These are phyloP conservation scores for Drosophila kohkoa DNA, from an alignment of 1,140 invertebrate species.

Conservation along the genomic window DNA sequence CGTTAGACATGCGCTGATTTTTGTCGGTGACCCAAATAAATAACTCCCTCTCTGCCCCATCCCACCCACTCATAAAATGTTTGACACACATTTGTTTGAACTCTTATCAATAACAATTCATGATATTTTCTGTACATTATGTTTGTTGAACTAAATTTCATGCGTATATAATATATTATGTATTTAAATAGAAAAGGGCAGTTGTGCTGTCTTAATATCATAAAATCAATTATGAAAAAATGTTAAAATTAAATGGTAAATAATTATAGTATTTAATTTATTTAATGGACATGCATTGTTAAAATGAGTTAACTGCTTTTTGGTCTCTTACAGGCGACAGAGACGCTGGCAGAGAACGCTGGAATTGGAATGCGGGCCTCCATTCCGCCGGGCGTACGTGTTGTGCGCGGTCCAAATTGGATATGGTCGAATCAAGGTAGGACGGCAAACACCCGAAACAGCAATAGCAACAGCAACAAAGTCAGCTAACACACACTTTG, in stretches of 20 bases:
- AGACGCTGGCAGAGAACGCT: conserved; percentile 43
- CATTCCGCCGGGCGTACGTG: conserved; percentile 88
- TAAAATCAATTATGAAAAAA: too few relatives aligned
- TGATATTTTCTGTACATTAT: too few relatives aligned
- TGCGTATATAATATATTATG: too few relatives aligned
- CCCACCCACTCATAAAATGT: not conserved
- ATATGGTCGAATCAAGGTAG: conserved; percentile 90
- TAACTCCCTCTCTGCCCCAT: not conserved
- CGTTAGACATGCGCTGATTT: conserved; percentile 73
- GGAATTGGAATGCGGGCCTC: conserved; percentile 78
- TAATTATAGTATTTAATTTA: not conserved
- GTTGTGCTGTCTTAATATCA: too few relatives aligned
- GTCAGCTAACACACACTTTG: conserved; percentile 34
- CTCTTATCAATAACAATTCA: conserved; percentile 10
- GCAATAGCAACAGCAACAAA: not conserved
- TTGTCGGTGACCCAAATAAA: conserved; percentile 70
- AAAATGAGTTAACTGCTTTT: conserved; percentile 17
- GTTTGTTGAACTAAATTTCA: too few relatives aligned
- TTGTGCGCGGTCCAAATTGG: conserved; percentile 93
- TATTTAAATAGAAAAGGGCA: too few relatives aligned
- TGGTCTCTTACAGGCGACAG: conserved; percentile 27
- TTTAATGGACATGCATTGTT: conserved; percentile 9
- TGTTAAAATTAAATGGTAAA: too few relatives aligned
- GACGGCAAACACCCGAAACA: conserved; percentile 24
- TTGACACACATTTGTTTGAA: conserved; percentile 30